Evolutionary conservation across 1,140 invertebrate species (phyloP).

Genomic region (Diplogasteroides magnus): DNA sequence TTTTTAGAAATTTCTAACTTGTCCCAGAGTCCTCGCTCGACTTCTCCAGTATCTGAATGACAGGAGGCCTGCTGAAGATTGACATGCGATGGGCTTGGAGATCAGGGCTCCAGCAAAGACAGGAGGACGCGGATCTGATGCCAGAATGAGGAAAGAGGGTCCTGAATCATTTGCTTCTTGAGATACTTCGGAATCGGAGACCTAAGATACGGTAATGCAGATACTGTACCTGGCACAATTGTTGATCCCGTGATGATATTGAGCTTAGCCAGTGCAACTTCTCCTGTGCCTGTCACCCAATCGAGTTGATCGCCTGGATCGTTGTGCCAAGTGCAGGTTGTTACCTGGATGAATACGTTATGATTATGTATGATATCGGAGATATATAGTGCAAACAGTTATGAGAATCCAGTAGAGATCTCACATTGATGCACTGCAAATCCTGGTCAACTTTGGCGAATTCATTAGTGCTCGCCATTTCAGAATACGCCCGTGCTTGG

Average conservation of each 20-base stretch:
- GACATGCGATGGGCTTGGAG: constrained; percentile 32
- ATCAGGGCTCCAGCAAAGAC: constrained; percentile 27
- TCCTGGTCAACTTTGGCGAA: constrained; percentile 16
- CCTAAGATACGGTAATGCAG: background rate
- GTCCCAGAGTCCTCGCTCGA: constrained; percentile 8
- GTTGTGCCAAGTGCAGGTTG: constrained; percentile 31
- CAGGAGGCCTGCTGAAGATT: constrained; percentile 27
- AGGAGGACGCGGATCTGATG: constrained; percentile 29
- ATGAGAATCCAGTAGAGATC: background rate
- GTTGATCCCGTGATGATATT: constrained; percentile 29
- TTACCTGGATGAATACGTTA: background rate
- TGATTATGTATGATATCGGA: background rate
- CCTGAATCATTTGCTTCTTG: too few relatives aligned
- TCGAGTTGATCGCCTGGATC: constrained; percentile 30
- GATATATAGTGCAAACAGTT: background rate
- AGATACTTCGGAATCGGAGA: background rate
- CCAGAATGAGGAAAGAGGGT: constrained; percentile 30
- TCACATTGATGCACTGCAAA: constrained; percentile 10
- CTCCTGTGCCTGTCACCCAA: constrained; percentile 29
- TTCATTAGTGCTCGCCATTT: constrained; percentile 9
- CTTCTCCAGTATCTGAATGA: constrained; percentile 35
- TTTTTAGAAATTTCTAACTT: background rate
- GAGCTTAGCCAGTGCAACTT: constrained; percentile 21
- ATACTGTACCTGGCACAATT: constrained; percentile 19
- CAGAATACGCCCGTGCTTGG: constrained; percentile 23